phyloP scores from a whole-genome alignment of 2,797 vertebrate species.

The Chelidonichthys spinosus region DNA sequence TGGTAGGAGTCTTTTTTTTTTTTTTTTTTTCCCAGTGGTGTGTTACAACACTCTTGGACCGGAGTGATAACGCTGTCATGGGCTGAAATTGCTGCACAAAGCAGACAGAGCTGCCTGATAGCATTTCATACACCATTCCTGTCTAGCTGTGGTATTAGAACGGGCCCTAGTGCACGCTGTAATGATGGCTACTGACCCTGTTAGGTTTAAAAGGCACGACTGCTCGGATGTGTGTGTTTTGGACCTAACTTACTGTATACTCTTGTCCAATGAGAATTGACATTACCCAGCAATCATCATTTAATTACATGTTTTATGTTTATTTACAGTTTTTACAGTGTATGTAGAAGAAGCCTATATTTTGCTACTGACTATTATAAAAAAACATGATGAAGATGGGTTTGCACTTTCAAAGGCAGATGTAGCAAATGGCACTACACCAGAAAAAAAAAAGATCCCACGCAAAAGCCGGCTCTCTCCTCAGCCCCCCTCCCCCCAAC shows the following conservation, averaged over 20 bases:
- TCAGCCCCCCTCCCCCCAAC: not conserved
- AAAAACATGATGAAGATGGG: not conserved
- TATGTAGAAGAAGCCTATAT: not conserved
- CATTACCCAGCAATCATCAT: no score
- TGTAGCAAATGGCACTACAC: not conserved
- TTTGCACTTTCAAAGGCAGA: no score
- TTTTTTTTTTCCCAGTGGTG: slow-evolving; percentile 18
- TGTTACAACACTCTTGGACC: slow-evolving; percentile 38
- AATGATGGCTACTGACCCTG: no score
- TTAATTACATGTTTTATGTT: no score
- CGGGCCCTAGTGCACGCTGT: not conserved
- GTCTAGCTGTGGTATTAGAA: not conserved
- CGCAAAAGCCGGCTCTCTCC: not conserved
- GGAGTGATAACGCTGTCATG: slow-evolving; percentile 28
- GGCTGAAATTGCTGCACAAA: slow-evolving; percentile 18
- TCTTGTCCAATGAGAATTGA: no score
- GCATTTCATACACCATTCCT: not conserved
- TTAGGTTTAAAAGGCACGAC: no score
- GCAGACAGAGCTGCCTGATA: slow-evolving; percentile 3
- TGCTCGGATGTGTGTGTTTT: no score
- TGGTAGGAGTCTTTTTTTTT: slow-evolving; percentile 22
- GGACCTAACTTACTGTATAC: no score
- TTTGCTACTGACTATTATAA: not conserved
- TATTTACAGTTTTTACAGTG: not conserved
- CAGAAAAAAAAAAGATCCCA: no score